phyloP scores from a whole-genome alignment of 1,140 invertebrate genomes.

The Brachionus manjavacas region DNA sequence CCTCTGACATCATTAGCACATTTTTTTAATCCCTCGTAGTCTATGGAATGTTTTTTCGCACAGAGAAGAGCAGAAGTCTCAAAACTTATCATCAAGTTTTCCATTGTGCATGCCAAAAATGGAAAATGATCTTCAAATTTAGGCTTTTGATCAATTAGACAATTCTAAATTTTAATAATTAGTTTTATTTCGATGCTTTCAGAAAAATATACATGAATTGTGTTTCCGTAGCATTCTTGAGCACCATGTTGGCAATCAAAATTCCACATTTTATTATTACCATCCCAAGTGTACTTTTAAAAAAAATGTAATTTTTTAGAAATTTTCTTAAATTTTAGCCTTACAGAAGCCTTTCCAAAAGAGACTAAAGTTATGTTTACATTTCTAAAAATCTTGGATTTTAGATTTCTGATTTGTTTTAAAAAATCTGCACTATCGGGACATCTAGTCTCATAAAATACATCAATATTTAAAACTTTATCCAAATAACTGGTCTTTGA shows the following conservation, averaged over 20 bases:
- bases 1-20: background rate
- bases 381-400: background rate
- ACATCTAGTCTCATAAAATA: slow-evolving; percentile 32
- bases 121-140: slow-evolving; percentile 36
- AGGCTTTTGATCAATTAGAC: background rate
- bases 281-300: slow-evolving; percentile 2
- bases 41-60: background rate
- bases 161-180: slow-evolving; percentile 19
- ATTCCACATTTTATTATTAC: background rate
- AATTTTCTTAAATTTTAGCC: background rate
- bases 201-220: slow-evolving; percentile 1
- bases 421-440: slow-evolving; percentile 33
- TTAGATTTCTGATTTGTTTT: background rate
- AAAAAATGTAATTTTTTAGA: background rate
- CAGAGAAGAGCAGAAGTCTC: background rate
- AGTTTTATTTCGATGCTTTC: background rate
- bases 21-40: background rate
- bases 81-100: background rate
- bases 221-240: slow-evolving; percentile 34
- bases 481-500: background rate
- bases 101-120: slow-evolving; percentile 26
- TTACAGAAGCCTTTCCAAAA: slow-evolving; percentile 35
- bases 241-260: slow-evolving; percentile 33
- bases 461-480: background rate
- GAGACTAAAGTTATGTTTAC: background rate